Evolutionary conservation across 2,888 invertebrate species (phyloP).

Genomic region (Dynastes maya): DNA sequence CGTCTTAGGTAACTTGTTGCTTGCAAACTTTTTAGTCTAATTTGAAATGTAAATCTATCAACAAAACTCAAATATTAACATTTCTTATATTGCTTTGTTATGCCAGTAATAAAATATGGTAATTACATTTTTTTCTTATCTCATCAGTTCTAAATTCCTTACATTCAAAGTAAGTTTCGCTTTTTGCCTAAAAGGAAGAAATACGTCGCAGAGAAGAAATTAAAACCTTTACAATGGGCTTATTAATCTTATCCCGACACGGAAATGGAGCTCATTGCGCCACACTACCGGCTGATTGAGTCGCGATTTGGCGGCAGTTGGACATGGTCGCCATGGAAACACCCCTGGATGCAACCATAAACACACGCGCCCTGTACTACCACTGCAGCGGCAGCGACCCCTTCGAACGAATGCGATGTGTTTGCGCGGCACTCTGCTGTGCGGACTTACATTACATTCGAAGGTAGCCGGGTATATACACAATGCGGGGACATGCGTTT

Average conservation of each 20-base stretch:
- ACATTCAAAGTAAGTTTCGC: too few species aligned
- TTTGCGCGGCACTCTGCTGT: conserved; percentile 26
- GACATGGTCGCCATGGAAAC: conserved; percentile 56
- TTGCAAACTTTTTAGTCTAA: too few species aligned
- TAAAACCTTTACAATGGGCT: conserved; percentile 36
- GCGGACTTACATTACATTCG: background rate
- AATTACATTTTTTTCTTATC: background rate
- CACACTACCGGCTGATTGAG: conserved; percentile 51
- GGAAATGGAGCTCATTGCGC: conserved; percentile 55
- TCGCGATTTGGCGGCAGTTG: conserved; percentile 51
- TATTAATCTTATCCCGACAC: conserved; percentile 40
- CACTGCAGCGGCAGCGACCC: conserved; percentile 52
- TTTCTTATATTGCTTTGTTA: too few species aligned
- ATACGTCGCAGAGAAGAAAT: conserved; percentile 12
- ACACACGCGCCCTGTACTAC: conserved; percentile 53
- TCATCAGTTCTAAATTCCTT: too few species aligned
- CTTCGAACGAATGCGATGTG: conserved; percentile 29
- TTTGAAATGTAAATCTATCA: too few species aligned
- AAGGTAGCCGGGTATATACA: conserved; percentile 21
- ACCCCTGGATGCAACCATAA: conserved; percentile 57
- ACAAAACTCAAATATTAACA: too few species aligned
- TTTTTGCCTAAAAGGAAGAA: too few species aligned
- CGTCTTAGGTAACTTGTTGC: too few species aligned
- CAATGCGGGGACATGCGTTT: conserved; percentile 34
- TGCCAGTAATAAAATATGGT: too few species aligned